A percentile compares a stretch with the other conserved stretches of the same genome.
phyloP scores from a whole-genome alignment of 2,888 invertebrate species.

The Leucoma salicis region DNA sequence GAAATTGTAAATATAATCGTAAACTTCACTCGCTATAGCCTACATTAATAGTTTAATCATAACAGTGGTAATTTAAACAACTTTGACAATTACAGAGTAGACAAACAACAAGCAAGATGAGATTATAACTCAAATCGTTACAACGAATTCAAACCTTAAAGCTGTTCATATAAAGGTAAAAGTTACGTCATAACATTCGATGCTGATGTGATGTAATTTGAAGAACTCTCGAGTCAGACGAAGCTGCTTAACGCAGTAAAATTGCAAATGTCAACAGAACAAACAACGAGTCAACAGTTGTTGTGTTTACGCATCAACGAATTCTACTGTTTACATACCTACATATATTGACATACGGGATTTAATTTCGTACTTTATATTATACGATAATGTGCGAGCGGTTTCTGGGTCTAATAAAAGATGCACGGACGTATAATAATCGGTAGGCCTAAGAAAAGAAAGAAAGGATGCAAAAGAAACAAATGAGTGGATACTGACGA shows the following conservation, averaged over 20 bases:
- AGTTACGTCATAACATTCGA: slow-evolving; percentile 17
- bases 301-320: slow-evolving; percentile 28
- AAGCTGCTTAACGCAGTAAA: slow-evolving; percentile 31
- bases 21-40: too few species aligned
- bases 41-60: neutral
- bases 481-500: too few species aligned
- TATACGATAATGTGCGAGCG: too few species aligned
- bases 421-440: too few species aligned
- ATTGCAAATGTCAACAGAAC: slow-evolving; percentile 47
- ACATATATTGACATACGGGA: too few species aligned
- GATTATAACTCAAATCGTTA: slow-evolving; percentile 1
- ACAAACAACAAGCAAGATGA: slow-evolving; percentile 8
- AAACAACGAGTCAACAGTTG: slow-evolving; percentile 40
- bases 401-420: too few species aligned
- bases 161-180: slow-evolving; percentile 21
- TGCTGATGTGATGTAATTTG: slow-evolving; percentile 34
- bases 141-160: slow-evolving; percentile 18
- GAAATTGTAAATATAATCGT: too few species aligned
- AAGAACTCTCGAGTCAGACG: slow-evolving; percentile 31
- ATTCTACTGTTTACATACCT: too few species aligned
- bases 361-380: too few species aligned
- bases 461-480: too few species aligned
- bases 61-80: neutral
- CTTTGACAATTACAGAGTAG: slow-evolving; percentile 15
- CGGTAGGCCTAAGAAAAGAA: too few species aligned